Base-by-base conservation (phyloP, 2,797 vertebrate species). In the Smutsia temminckii region DNA sequence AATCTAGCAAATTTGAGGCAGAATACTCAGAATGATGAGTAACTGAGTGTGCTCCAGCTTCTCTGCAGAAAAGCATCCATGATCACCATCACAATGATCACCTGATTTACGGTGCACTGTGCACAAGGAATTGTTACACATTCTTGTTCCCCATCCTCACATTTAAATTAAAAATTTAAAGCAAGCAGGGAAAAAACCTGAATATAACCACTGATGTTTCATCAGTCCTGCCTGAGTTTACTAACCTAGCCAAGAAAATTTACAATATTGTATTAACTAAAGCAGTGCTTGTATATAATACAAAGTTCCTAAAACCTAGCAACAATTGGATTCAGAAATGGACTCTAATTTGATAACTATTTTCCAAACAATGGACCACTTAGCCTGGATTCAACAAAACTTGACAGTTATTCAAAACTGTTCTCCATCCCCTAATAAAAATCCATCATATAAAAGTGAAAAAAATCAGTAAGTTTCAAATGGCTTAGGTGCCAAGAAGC, bases 341-440 rank as follows among this genome's bases (percentile, higher is more conserved):
- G 51, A 86, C 42, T 83, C 78, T 42, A 84, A 55, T 49, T 59
- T 66, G 71, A 88, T 93, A 18, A 79, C 13, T 89, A 42, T 78
- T 93, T 96, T 91, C 61, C 46, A 77, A 96, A 91, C 32, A 91
- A 95, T 53, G 77, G n/a, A 85, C 9, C 69, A 75, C 29, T 79
- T 74, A 93, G 57, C 49, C 59, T 66, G 37, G 51, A 68, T 51
- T 94, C 55, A 61, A 27, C 63, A 84, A 20, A 77, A 92, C 53
- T 27, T 79, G 74, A 59, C 0, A 91, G 21, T 40, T 96, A 92
- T 79, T 0, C 49, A 9, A 89, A 85, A 90, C 2, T 71, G 69
- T 78, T 83, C 72, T 85, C 25, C 18, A 64, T 37, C 68, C 29
- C 64, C 68, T 37, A 72, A 68, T 63, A 95, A 91, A 79, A 90